These are phyloP conservation scores for Lota lota DNA, from an alignment of 2,113 vertebrate genomes.

Conservation along the genomic window DNA sequence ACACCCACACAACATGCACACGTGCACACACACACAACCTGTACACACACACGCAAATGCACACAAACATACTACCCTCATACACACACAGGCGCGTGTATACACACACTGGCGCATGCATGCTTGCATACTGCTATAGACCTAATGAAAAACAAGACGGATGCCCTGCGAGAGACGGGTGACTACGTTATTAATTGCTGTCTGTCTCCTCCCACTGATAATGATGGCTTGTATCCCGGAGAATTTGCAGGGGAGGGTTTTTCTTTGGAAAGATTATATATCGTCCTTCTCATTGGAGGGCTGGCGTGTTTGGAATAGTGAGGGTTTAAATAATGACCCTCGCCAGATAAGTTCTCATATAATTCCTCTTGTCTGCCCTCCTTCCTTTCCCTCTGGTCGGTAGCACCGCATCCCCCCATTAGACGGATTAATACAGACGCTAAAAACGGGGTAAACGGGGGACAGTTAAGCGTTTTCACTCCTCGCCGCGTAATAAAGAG, in stretches of 20 bases:
- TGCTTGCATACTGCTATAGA: constrained; percentile 60
- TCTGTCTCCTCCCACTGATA: constrained; percentile 84
- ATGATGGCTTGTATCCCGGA: constrained; percentile 83
- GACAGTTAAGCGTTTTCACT: constrained; percentile 36
- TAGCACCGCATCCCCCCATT: constrained; percentile 75
- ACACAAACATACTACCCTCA: neutral
- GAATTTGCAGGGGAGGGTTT: constrained; percentile 88
- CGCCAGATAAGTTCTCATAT: constrained; percentile 85
- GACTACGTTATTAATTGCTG: constrained; percentile 83
- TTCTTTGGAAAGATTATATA: constrained; percentile 87
- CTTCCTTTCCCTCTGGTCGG: constrained; percentile 75
- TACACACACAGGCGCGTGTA: too few relatives aligned
- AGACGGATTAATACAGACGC: constrained; percentile 60
- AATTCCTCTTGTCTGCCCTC: constrained; percentile 88
- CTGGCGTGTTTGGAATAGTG: constrained; percentile 80
- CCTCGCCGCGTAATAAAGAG: constrained; percentile 37
- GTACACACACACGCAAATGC: too few relatives aligned
- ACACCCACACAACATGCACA: too few relatives aligned
- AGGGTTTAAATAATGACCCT: constrained; percentile 85
- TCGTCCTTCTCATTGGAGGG: constrained; percentile 82
- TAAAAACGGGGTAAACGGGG: constrained; percentile 23
- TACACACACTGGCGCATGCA: too few relatives aligned
- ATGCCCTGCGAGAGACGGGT: constrained; percentile 70
- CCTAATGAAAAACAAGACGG: constrained; percentile 78
- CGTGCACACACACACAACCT: too few relatives aligned